These are phyloP conservation scores for Axea sp. DNA, from an alignment of 2,888 invertebrate species.

Conservation along the genomic window DNA sequence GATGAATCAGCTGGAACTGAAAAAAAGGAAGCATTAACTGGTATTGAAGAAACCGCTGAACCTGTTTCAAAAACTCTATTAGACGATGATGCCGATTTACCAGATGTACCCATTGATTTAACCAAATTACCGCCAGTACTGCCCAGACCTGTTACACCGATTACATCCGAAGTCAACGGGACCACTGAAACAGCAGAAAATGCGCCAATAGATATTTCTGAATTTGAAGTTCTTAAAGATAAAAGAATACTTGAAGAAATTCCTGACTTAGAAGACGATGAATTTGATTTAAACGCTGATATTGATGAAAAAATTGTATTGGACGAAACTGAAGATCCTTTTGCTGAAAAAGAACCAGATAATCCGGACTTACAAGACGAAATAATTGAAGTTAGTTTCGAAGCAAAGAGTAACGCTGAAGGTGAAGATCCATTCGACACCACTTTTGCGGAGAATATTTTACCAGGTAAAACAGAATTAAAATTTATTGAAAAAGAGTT, in stretches of 20 bases:
- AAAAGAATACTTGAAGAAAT: slow-evolving; percentile 75
- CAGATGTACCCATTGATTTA: slow-evolving; percentile 86
- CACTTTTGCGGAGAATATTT: slow-evolving; percentile 88
- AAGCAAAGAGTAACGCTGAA: slow-evolving; percentile 79
- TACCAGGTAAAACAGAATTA: slow-evolving; percentile 84
- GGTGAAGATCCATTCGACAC: slow-evolving; percentile 92
- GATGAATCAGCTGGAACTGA: slow-evolving; percentile 81
- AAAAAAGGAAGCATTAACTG: neutral
- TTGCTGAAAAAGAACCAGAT: slow-evolving; percentile 79
- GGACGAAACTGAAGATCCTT: slow-evolving; percentile 79
- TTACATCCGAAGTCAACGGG: slow-evolving; percentile 62
- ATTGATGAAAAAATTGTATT: slow-evolving; percentile 64
- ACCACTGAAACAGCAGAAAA: slow-evolving; percentile 47
- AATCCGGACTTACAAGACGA: slow-evolving; percentile 71
- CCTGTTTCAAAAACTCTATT: slow-evolving; percentile 83
- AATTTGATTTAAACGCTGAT: slow-evolving; percentile 69
- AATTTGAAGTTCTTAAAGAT: slow-evolving; percentile 81
- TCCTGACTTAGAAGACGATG: slow-evolving; percentile 75
- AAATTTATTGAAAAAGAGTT: slow-evolving; percentile 83
- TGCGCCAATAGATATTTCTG: slow-evolving; percentile 76
- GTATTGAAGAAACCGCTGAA: slow-evolving; percentile 20
- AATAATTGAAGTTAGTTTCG: slow-evolving; percentile 76
- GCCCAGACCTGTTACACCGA: slow-evolving; percentile 69
- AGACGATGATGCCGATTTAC: slow-evolving; percentile 87
- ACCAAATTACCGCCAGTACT: slow-evolving; percentile 77